These are phyloP conservation scores for Ctena decussata DNA, from an alignment of 2,888 invertebrate genomes.

Conservation along the genomic window DNA sequence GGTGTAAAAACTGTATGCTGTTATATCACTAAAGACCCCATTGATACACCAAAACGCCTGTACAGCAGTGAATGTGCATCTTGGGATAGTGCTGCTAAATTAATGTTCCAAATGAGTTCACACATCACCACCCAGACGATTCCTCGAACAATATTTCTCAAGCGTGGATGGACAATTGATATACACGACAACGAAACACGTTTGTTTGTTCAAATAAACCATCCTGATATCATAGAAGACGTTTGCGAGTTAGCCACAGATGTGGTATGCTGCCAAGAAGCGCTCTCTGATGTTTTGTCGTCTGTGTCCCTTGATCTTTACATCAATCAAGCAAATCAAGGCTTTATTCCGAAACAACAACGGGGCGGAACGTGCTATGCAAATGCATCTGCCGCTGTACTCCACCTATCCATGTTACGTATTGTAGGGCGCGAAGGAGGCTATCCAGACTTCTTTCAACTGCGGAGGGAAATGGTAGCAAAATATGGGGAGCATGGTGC, in stretches of 20 bases:
- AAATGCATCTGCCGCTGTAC: conserved; percentile 32
- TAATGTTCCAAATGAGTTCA: conserved; percentile 6
- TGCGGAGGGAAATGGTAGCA: conserved; percentile 34
- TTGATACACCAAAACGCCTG: background rate
- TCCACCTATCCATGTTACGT: conserved; percentile 27
- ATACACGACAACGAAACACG: conserved; percentile 36
- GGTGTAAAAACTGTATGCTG: conserved; percentile 8
- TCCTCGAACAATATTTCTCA: conserved; percentile 24
- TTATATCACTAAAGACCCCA: background rate
- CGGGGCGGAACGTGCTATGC: conserved; percentile 34
- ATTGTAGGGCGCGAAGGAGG: conserved; percentile 25
- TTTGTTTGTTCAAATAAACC: conserved; percentile 38
- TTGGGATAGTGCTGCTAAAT: conserved; percentile 17
- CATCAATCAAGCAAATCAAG: conserved; percentile 21
- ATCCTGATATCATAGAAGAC: conserved; percentile 35
- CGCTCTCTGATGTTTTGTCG: conserved; percentile 22
- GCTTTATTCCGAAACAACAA: background rate
- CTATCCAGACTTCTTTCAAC: conserved; percentile 10
- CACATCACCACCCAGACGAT: background rate
- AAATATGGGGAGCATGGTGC: conserved; percentile 26
- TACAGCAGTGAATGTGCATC: background rate
- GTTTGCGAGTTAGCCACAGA: conserved; percentile 24
- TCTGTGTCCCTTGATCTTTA: conserved; percentile 29
- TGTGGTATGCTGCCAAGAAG: conserved; percentile 30
- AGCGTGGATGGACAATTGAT: conserved; percentile 38